Evolutionary conservation across 2,113 vertebrate genomes (phyloP).

Genomic region (Erpornis zantholeuca): DNA sequence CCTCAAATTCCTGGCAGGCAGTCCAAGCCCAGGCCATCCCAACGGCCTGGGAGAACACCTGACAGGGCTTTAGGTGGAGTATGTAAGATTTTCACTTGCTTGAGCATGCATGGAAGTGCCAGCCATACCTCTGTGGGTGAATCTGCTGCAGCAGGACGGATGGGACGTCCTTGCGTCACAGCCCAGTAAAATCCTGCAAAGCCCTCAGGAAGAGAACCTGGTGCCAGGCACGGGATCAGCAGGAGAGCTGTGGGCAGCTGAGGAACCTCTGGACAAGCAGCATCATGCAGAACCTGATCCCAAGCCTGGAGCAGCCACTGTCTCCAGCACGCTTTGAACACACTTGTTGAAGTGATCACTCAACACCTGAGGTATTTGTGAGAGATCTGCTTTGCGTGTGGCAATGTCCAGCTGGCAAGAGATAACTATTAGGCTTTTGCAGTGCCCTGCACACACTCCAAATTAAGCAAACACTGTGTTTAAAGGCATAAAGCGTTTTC

Average conservation of each 20-base stretch:
- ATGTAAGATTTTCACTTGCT: not conserved
- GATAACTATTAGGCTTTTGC: not conserved
- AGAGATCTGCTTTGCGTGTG: not conserved
- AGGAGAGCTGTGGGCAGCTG: not conserved
- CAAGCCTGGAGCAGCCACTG: not conserved
- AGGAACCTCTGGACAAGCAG: not conserved
- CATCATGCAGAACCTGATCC: not conserved
- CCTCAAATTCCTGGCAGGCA: not conserved
- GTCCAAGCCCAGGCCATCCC: not conserved
- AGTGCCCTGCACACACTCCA: not conserved
- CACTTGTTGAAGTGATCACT: not conserved
- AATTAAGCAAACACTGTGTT: not conserved
- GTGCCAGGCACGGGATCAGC: conserved; percentile 4
- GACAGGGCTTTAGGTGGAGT: not conserved
- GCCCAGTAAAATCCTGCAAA: not conserved
- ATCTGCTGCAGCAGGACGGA: not conserved
- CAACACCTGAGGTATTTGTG: not conserved
- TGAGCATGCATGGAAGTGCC: not conserved
- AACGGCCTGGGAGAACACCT: not conserved
- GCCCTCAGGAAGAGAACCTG: not conserved
- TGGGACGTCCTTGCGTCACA: not conserved
- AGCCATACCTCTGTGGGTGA: not conserved
- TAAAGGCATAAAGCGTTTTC: not conserved
- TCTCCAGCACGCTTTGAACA: not conserved
- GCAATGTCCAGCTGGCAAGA: not conserved